A percentile compares a stretch with the other conserved stretches of the same genome.
Evolutionary conservation across 2,113 vertebrate species (phyloP).

Genomic region (Urocynchramus pylzowi): DNA sequence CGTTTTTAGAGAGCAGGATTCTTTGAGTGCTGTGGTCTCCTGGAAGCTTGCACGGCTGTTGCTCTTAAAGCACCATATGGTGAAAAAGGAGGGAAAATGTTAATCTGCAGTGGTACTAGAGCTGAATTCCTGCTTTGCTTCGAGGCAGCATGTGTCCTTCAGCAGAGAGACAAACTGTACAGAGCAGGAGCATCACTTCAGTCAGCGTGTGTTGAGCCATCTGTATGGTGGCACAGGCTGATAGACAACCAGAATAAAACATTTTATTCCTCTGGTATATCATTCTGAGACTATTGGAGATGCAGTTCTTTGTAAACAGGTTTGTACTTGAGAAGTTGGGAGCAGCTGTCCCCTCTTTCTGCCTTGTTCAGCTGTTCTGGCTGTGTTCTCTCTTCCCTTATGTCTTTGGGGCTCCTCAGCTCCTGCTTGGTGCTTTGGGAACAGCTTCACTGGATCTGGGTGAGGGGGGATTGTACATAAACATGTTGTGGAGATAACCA

Average conservation of each 20-base stretch:
- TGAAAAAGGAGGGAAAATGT: background rate
- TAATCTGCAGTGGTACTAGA: background rate
- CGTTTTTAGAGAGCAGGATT: background rate
- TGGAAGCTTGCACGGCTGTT: conserved; percentile 3
- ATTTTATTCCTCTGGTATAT: background rate
- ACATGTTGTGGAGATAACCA: background rate
- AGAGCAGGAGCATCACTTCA: background rate
- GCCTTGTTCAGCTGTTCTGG: background rate
- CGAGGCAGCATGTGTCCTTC: conserved; percentile 30
- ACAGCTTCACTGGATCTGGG: background rate
- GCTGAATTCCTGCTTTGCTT: conserved; percentile 28
- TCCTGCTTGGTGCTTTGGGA: background rate
- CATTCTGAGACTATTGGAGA: background rate
- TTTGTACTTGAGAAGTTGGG: background rate
- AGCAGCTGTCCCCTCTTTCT: background rate
- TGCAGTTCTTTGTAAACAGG: background rate
- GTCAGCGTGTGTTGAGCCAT: background rate
- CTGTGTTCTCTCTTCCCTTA: background rate
- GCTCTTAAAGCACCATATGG: conserved; percentile 47
- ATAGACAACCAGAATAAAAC: background rate
- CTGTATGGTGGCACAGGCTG: background rate
- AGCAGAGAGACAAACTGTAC: background rate
- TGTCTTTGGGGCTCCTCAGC: background rate
- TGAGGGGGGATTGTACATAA: background rate
- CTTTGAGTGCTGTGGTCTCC: background rate